Conservation (phyloP, 2,797 vertebrate genomes). For the Phoxinus dragarum region DNA sequence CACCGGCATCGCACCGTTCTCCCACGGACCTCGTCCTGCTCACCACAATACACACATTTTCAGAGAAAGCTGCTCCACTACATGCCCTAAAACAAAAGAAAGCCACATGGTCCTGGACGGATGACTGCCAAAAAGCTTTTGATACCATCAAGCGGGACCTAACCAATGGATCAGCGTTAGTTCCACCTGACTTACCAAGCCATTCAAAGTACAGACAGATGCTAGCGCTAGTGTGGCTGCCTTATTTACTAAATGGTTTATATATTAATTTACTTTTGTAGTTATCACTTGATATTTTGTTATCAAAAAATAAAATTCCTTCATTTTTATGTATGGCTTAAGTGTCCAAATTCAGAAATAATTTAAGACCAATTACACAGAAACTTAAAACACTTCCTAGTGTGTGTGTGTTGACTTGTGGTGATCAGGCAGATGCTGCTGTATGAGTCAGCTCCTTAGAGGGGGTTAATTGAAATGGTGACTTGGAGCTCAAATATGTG, state of each 20-base stretch:
- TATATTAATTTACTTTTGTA: not conserved
- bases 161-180: not conserved
- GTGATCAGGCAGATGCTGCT: slow-evolving; percentile 23
- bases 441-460: slow-evolving; percentile 22
- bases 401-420: not conserved
- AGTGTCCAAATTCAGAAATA: not conserved
- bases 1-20: too few relatives aligned
- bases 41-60: not conserved
- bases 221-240: not conserved
- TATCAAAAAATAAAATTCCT: not conserved
- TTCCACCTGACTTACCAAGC: not conserved
- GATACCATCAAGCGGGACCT: not conserved
- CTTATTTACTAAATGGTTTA: too few relatives aligned
- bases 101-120: not conserved
- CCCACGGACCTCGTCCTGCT: too few relatives aligned
- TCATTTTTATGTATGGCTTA: not conserved
- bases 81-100: not conserved
- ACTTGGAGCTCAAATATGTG: slow-evolving; percentile 47
- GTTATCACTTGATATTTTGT: not conserved
- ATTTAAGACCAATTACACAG: not conserved
- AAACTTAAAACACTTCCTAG: not conserved
- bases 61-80: not conserved
- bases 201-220: not conserved
- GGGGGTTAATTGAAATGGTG: slow-evolving; percentile 53
- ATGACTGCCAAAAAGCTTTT: not conserved